phyloP scores from a whole-genome alignment of 2,888 invertebrate genomes.

The Eudemis profundana region DNA sequence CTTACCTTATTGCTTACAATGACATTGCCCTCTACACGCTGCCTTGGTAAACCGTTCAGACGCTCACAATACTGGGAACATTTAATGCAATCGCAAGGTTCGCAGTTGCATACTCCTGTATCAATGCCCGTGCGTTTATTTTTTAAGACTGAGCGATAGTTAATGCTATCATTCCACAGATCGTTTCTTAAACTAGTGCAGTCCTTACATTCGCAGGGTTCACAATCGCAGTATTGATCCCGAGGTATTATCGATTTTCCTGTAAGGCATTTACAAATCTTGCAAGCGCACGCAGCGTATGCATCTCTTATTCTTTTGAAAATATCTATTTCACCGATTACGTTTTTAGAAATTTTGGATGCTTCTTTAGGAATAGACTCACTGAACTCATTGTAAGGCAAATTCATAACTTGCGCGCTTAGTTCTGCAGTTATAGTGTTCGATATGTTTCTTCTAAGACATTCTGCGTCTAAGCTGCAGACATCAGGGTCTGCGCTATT shows the following conservation, averaged over 20 bases:
- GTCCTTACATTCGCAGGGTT: constrained; percentile 45
- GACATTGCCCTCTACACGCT: constrained; percentile 57
- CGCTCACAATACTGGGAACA: constrained; percentile 46
- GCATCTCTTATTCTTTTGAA: constrained; percentile 65
- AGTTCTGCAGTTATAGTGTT: constrained; percentile 54
- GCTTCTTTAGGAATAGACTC: constrained; percentile 45
- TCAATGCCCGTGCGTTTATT: neutral
- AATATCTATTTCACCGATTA: constrained; percentile 56
- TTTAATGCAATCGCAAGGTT: constrained; percentile 56
- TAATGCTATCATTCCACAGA: constrained; percentile 27
- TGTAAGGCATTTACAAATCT: constrained; percentile 69
- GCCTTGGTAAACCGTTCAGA: constrained; percentile 61
- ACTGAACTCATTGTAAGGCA: constrained; percentile 57
- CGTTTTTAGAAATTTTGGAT: constrained; percentile 6
- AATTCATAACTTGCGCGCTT: constrained; percentile 64
- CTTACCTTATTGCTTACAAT: constrained; percentile 48
- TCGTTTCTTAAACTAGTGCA: constrained; percentile 32
- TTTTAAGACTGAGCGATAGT: neutral
- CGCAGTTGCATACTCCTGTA: constrained; percentile 54
- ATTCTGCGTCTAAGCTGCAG: neutral
- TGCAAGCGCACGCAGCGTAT: constrained; percentile 73
- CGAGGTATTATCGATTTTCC: constrained; percentile 46
- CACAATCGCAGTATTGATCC: constrained; percentile 42
- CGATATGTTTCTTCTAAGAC: constrained; percentile 42
- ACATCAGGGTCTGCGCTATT: neutral